A percentile compares a stretch with the other conserved stretches of the same genome.
Conservation (phyloP, 1,140 invertebrate genomes). For the Drosophila kohkoa region DNA sequence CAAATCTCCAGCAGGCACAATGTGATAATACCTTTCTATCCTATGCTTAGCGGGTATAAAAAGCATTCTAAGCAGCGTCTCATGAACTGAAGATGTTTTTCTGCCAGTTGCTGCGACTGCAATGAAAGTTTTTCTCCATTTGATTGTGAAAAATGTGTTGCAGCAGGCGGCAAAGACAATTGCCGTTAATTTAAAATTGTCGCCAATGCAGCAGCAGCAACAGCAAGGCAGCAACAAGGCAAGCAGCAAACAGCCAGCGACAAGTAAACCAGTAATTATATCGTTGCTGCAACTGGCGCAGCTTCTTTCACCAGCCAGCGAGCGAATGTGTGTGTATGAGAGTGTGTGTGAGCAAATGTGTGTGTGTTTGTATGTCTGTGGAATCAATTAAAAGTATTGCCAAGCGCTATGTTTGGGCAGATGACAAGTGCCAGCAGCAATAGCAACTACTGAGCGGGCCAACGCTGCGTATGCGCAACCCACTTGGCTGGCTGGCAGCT, state of each 20-base stretch:
- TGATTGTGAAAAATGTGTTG: conserved; percentile 69
- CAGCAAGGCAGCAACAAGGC: conserved; percentile 21
- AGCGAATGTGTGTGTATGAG: conserved; percentile 16
- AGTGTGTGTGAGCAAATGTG: not conserved
- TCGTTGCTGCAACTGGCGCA: conserved; percentile 67
- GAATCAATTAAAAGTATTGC: conserved; percentile 83
- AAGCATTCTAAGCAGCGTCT: conserved; percentile 37
- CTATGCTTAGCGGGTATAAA: too few species aligned
- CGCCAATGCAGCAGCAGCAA: conserved; percentile 54
- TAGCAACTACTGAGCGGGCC: conserved; percentile 24
- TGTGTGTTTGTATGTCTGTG: conserved; percentile 50
- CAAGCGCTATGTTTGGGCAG: conserved; percentile 74
- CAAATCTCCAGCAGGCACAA: too few species aligned
- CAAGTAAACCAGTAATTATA: conserved; percentile 75
- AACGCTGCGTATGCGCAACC: conserved; percentile 65
- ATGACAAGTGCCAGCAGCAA: conserved; percentile 68
- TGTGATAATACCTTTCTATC: too few species aligned
- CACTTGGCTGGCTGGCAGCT: conserved; percentile 63
- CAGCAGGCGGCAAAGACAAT: conserved; percentile 74
- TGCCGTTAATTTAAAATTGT: conserved; percentile 82
- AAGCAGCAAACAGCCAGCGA: conserved; percentile 9
- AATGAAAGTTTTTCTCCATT: conserved; percentile 68
- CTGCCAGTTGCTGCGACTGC: conserved; percentile 14
- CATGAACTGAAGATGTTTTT: conserved; percentile 10
- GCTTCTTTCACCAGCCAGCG: conserved; percentile 74